Evolutionary conservation across 1,140 invertebrate genomes (phyloP), one percentile per base, ranked within the genome.

Genomic region (Calephelis nemesis): DNA sequence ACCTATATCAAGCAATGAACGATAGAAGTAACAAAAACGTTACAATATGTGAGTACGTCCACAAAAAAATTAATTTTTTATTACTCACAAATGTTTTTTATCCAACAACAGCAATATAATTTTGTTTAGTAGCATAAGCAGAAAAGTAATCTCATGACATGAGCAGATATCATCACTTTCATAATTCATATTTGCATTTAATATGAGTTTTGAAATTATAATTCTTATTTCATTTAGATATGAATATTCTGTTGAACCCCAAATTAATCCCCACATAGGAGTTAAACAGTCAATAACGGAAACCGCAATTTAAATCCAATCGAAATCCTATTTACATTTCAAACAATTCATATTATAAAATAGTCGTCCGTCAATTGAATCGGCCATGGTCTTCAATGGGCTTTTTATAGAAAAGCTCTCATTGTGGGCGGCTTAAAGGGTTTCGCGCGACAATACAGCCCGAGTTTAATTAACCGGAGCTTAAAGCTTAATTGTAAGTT

Each of bases 401-500:
- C 79, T 85, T 86, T 86, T 88, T 87, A 82, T 76, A 74, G 75
- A 75, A 78, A 77, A 79, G 80, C 79, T 79, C 72, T 73, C 79
- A 83, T 89, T 89, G 84, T 86, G 78, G 79, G 76, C 77, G 76
- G 83, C 81, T 88, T 83, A 85, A 86, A 87, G 85, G 87, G 85
- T 82, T 81, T 81, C 77, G 79, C 82, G 82, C 82, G 82, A 88
- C 84, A 87, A 87, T 85, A 80, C 80, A 73, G 76, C 73, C 83
- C 71, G 75, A 76, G 83, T 81, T 90, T 87, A 90, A 90, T 90
- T 90, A 90, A 88, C 85, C 87, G 79, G 79, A 75, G 81, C 79
- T 86, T 88, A 85, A 89, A 87, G 84, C 85, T 90, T 88, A 90
- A 87, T 88, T 88, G 85, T 87, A 78, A 89, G 85, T 86, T 79